Percentiles rank a stretch among this genome's conserved stretches.
These are phyloP conservation scores for Rhaphigaster nebulosa DNA, from an alignment of 2,888 invertebrate species.

Conservation along the genomic window DNA sequence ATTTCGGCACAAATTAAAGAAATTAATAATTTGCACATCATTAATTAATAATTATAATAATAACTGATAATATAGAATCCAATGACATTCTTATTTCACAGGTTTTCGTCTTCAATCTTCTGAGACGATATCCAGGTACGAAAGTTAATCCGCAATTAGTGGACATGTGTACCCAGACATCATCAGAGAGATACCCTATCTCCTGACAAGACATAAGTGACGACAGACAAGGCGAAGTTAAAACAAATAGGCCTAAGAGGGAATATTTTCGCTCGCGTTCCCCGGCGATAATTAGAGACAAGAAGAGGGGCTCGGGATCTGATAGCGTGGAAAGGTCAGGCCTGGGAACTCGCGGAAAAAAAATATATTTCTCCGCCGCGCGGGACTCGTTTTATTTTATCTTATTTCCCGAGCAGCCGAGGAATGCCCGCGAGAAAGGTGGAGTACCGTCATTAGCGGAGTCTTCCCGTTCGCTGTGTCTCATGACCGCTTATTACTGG, in stretches of 20 bases:
- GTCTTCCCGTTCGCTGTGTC: background rate
- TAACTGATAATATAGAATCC: too few species aligned
- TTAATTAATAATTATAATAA: too few species aligned
- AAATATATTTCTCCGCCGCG: slow-evolving; percentile 1
- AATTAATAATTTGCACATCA: too few species aligned
- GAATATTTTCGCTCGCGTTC: background rate
- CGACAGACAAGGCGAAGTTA: background rate
- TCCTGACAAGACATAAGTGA: background rate
- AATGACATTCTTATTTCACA: too few species aligned
- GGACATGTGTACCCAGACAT: background rate
- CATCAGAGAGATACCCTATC: background rate
- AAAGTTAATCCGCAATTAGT: background rate
- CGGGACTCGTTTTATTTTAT: background rate
- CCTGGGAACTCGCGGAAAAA: background rate
- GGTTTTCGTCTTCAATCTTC: too few species aligned
- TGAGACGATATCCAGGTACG: too few species aligned
- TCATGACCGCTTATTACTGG: slow-evolving; percentile 28
- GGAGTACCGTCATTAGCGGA: slow-evolving; percentile 25
- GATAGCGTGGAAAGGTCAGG: slow-evolving; percentile 36
- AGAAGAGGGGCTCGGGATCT: background rate
- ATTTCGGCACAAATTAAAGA: too few species aligned
- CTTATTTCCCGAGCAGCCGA: background rate
- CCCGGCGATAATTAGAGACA: slow-evolving; percentile 22
- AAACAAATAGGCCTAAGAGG: background rate
- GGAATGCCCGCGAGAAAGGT: slow-evolving; percentile 24